Conservation (phyloP, 2,113 vertebrate species). For the Fregetta grallaria region DNA sequence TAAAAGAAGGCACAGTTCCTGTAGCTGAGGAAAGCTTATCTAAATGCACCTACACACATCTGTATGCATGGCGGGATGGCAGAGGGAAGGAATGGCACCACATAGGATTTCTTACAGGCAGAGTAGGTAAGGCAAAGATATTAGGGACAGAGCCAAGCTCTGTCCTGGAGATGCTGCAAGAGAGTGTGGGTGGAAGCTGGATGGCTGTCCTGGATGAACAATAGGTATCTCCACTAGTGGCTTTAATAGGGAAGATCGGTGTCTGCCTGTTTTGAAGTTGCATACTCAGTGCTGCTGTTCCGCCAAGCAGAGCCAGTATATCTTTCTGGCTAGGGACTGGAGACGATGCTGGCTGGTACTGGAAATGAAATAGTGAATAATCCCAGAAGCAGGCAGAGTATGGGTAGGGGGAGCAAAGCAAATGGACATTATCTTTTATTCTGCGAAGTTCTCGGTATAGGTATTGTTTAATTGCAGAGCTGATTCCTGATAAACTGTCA, state of each 20-base stretch:
- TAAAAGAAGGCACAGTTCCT: neutral
- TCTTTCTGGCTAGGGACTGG: neutral
- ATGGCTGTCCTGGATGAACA: neutral
- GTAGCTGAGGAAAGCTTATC: neutral
- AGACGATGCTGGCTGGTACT: neutral
- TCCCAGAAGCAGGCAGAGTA: neutral
- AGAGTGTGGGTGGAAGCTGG: neutral
- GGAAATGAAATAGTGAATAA: neutral
- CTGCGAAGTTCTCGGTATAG: neutral
- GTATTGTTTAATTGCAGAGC: neutral
- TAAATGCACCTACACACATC: neutral
- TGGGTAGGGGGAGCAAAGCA: neutral
- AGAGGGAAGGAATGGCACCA: neutral
- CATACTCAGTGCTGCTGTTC: neutral
- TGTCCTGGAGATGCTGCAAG: neutral
- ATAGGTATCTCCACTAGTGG: neutral
- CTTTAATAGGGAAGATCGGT: neutral
- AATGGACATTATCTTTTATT: neutral
- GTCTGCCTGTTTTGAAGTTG: neutral
- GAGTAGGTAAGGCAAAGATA: neutral
- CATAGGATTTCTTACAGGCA: neutral
- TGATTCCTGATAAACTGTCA: neutral
- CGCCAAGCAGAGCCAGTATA: neutral
- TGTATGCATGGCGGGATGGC: fast-evolving
- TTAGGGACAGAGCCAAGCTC: neutral